Evolutionary conservation across 2,113 vertebrate species (phyloP), one percentile per base, ranked within the genome.

Genomic region (Clarias batrachus): DNA sequence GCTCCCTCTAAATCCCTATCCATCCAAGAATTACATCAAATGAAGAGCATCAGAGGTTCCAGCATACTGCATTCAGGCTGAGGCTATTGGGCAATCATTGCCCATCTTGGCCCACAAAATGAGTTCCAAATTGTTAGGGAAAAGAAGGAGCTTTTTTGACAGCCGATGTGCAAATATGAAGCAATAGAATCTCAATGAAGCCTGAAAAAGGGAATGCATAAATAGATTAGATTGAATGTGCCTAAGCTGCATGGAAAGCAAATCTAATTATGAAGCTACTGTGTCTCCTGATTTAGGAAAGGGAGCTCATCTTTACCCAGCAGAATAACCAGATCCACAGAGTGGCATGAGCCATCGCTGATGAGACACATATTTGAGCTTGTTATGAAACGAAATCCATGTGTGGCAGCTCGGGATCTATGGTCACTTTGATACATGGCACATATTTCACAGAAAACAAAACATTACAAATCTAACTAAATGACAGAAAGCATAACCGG

Each of bases 121-220:
- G 93, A 93, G 93, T 90, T 92, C 91, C 91, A 93, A 93, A 94
- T 92, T 92, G 93, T 91, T 90, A 90, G 89, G 92, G 90, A 91
- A 83, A 92, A 93, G 90, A 93, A 92, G 93, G 88, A 89, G 79
- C 86, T 27, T 78, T 93, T 94, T 92, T 94, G 93, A 95, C 93
- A 95, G 94, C 90, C 93, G 86, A 89, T 90, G 90, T 92, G 93
- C 93, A 93, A 94, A 95, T 93, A 93, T 92, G 90, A 93, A 91
- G 91, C 91, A 92, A 93, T 94, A 92, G 94, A 94, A 94, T 95
- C 93, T 94, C 94, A 95, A 94, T 94, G 93, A 94, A 93, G 93
- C 93, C 91, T 94, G 93, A 93, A 93, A 93, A 91, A 92, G 89
- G 88, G 91, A 94, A 93, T 92, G 94, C 91, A 93, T 93, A 93